Percentiles rank a stretch among this genome's conserved stretches.
Conservation (phyloP, 2,113 vertebrate genomes). For the Vulpes vulpes region DNA sequence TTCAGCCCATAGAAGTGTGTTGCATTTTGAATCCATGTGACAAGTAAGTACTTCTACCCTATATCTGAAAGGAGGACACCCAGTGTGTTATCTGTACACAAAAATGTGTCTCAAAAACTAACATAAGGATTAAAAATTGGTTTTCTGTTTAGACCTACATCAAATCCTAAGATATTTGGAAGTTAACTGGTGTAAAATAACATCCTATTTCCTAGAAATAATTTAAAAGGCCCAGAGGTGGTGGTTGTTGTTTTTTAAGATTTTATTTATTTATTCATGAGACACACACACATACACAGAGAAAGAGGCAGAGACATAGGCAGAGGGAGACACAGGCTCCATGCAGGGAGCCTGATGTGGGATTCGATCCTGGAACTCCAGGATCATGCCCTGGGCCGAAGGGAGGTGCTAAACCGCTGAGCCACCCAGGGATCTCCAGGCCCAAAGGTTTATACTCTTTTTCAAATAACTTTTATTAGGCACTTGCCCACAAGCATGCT, state of each 20-base stretch:
- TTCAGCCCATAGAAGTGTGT: not conserved
- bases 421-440: not conserved
- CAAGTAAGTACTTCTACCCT: not conserved
- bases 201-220: not conserved
- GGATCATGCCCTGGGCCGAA: too few relatives aligned
- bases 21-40: not conserved
- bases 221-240: not conserved
- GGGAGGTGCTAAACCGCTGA: too few relatives aligned
- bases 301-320: too few relatives aligned
- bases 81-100: not conserved
- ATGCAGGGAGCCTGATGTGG: too few relatives aligned
- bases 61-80: not conserved
- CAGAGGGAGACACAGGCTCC: too few relatives aligned
- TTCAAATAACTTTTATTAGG: slow-evolving; percentile 18
- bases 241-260: too few relatives aligned
- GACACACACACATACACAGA: too few relatives aligned
- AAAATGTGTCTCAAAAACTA: not conserved
- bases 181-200: not conserved
- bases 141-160: slow-evolving; percentile 21
- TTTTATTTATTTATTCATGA: too few relatives aligned
- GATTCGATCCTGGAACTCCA: too few relatives aligned
- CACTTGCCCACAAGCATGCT: not conserved
- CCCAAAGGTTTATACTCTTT: not conserved
- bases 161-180: not conserved
- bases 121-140: not conserved